phyloP scores from a whole-genome alignment of 2,113 vertebrate species.

The Narcine bancroftii region DNA sequence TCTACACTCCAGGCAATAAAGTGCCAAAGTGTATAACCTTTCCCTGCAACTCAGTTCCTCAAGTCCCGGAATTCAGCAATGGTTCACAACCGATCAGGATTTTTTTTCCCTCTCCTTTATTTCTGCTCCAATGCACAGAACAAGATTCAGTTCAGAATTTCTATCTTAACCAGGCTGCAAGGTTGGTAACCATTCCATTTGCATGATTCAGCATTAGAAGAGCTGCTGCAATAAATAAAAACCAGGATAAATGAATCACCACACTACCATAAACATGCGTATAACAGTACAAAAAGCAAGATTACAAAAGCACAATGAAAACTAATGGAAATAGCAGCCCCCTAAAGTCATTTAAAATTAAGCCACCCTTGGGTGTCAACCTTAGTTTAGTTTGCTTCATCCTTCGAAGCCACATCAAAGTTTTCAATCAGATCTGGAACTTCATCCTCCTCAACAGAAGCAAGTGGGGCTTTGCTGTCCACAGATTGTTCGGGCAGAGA shows the following conservation, averaged over 20 bases:
- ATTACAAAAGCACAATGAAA: constrained; percentile 45
- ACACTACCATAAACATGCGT: background rate
- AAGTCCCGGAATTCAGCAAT: too few relatives aligned
- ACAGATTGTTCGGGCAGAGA: constrained; percentile 87
- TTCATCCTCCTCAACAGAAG: constrained; percentile 79
- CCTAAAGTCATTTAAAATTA: constrained; percentile 52
- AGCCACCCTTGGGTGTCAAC: constrained; percentile 48
- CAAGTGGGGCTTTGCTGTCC: constrained; percentile 92
- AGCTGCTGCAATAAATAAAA: constrained; percentile 34
- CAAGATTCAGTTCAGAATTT: constrained; percentile 68
- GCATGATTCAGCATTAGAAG: constrained; percentile 42
- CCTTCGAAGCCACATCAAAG: constrained; percentile 95
- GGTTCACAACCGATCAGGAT: too few relatives aligned
- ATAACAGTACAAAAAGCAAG: constrained; percentile 48
- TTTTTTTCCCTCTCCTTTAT: constrained; percentile 22
- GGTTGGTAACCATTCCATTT: constrained; percentile 53
- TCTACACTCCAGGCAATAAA: too few relatives aligned
- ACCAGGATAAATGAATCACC: background rate
- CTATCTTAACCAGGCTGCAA: constrained; percentile 59
- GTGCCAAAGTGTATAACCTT: too few relatives aligned
- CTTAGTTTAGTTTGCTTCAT: constrained; percentile 76
- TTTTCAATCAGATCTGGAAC: constrained; percentile 90
- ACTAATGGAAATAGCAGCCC: constrained; percentile 59
- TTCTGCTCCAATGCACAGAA: constrained; percentile 53
- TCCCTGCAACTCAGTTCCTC: too few relatives aligned